These are phyloP conservation scores for Mesorhabditis spiculigera DNA, from an alignment of 2,888 invertebrate genomes.

Conservation along the genomic window DNA sequence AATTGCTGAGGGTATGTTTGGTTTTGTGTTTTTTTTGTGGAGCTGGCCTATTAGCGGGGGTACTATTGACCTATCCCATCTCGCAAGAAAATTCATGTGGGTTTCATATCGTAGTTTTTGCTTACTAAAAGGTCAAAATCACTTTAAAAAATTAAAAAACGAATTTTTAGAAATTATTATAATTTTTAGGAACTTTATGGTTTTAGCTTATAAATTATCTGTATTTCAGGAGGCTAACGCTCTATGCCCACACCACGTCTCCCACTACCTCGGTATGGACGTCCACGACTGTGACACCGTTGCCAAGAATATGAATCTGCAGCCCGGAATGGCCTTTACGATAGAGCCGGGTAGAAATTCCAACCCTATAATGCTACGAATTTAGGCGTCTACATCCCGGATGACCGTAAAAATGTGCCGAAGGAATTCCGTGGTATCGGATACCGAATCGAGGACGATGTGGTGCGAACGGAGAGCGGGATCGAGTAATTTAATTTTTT, in stretches of 20 bases:
- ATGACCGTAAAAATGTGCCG: conserved; percentile 26
- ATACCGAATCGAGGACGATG: conserved; percentile 53
- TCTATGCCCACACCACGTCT: conserved; percentile 66
- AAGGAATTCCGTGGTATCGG: conserved; percentile 48
- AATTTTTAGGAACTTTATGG: too few species aligned
- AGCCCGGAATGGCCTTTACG: conserved; percentile 40
- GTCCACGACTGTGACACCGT: conserved; percentile 88
- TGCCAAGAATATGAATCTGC: conserved; percentile 59
- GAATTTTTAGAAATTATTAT: too few species aligned
- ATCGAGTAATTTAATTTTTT: conserved; percentile 19
- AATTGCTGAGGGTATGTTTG: neutral
- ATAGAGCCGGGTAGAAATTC: conserved; percentile 42
- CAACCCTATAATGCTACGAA: neutral
- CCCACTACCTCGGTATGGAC: conserved; percentile 95
- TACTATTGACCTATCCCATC: too few species aligned
- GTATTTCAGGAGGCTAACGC: conserved; percentile 34
- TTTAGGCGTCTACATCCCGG: conserved; percentile 39
- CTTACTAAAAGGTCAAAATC: too few species aligned
- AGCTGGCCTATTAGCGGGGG: too few species aligned
- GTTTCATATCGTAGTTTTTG: too few species aligned
- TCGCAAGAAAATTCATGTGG: too few species aligned
- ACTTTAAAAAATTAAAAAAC: too few species aligned
- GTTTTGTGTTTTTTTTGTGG: too few species aligned
- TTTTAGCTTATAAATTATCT: too few species aligned
- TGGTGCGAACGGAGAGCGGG: conserved; percentile 36